These are phyloP conservation scores for Leptoclinus maculatus DNA, from an alignment of 2,797 vertebrate species.

Conservation along the genomic window DNA sequence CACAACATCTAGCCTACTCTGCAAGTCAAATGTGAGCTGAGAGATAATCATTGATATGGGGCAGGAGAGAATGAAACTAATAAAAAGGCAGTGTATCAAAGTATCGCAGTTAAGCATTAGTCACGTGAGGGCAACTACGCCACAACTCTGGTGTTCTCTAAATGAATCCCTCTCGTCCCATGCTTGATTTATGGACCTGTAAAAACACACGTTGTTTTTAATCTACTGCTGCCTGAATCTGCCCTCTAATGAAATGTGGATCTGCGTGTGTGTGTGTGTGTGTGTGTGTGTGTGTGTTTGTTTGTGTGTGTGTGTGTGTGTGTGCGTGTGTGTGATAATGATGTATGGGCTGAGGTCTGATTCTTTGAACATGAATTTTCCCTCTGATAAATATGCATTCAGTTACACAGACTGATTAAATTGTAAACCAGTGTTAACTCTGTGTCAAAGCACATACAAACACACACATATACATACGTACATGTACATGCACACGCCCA, in stretches of 20 bases:
- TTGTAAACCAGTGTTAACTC: constrained; percentile 81
- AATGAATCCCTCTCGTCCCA: constrained; percentile 82
- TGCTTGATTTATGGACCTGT: constrained; percentile 85
- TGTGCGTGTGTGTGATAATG: constrained; percentile 73
- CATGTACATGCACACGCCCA: constrained; percentile 11
- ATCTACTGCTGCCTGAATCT: constrained; percentile 82
- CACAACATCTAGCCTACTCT: constrained; percentile 61
- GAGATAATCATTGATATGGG: constrained; percentile 74
- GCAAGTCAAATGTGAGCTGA: constrained; percentile 73
- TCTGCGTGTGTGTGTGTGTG: constrained; percentile 62
- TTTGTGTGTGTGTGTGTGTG: constrained; percentile 63
- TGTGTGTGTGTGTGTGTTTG: constrained; percentile 58
- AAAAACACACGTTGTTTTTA: constrained; percentile 86
- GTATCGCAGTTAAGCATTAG: constrained; percentile 73
- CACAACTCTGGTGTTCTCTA: constrained; percentile 75
- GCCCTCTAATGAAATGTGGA: constrained; percentile 83
- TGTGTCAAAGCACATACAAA: constrained; percentile 71
- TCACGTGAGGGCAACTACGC: constrained; percentile 78
- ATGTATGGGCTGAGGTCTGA: constrained; percentile 80
- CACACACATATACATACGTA: constrained; percentile 36
- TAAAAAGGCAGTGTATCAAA: constrained; percentile 82
- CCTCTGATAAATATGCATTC: constrained; percentile 84
- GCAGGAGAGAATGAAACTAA: constrained; percentile 78
- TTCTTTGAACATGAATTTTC: constrained; percentile 82
- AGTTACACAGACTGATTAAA: constrained; percentile 82